Percentiles rank a stretch among this genome's conserved stretches.
Evolutionary conservation across 53 echinoderm and acorn worm genomes (phyloP).

Genomic region (Antedon mediterranea): DNA sequence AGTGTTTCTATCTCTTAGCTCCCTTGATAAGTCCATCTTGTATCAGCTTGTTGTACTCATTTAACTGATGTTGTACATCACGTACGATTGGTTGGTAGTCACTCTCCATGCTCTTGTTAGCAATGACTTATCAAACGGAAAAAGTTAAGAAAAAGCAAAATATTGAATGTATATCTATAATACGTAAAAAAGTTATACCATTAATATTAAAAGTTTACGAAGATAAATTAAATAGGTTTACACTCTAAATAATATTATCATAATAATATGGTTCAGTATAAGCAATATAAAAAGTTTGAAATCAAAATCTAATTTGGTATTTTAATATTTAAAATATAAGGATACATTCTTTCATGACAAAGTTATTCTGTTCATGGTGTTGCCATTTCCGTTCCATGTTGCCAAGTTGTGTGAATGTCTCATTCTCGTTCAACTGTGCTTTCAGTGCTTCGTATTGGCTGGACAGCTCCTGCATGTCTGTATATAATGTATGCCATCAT

Average conservation of each 20-base stretch:
- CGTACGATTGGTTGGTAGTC: constrained; percentile 89
- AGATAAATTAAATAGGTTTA: too few relatives aligned
- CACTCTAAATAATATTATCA: too few relatives aligned
- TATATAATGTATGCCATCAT: neutral
- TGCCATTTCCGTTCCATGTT: constrained; percentile 97
- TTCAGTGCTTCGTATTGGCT: constrained; percentile 82
- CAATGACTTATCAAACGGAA: constrained; percentile 48
- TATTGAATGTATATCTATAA: neutral
- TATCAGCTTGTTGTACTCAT: constrained; percentile 68
- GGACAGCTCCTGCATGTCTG: constrained; percentile 75
- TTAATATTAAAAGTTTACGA: too few relatives aligned
- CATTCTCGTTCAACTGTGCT: constrained; percentile 88
- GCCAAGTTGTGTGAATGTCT: constrained; percentile 84
- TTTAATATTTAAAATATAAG: constrained; percentile 8
- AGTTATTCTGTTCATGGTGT: constrained; percentile 97
- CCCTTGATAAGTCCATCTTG: constrained; percentile 68
- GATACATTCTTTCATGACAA: constrained; percentile 99
- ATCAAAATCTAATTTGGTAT: too few relatives aligned
- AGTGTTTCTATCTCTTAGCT: constrained; percentile 50
- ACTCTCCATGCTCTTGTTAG: constrained; percentile 85
- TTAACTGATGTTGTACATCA: constrained; percentile 48
- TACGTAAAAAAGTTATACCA: too few relatives aligned
- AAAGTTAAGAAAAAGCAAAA: constrained; percentile 3
- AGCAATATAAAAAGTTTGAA: too few relatives aligned
- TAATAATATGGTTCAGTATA: too few relatives aligned